Base-by-base conservation (phyloP, 2,888 invertebrate species). In the Monoplex corrugatus region DNA sequence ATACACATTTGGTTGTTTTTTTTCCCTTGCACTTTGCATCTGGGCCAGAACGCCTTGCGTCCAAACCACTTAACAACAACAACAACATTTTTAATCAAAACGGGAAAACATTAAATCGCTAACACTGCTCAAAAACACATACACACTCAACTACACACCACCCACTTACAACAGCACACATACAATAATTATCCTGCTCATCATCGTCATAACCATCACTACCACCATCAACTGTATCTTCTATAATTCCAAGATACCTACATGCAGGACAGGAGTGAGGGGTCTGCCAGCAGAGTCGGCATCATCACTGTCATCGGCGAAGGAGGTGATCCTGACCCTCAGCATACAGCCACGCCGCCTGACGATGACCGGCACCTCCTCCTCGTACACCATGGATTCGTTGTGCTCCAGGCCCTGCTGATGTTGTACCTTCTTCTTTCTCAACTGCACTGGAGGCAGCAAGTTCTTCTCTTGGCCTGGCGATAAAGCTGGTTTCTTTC, bases 361-460 rank as follows among this genome's bases (percentile, higher is more conserved):
- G 28, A 95, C 94, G 87, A 95, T 95, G 38, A 95, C 95, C 1
- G 95, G 95, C 2, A 95, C 92, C 43, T 95, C 95, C 90, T 95
- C 95, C 89, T 95, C 95, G 84, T 94, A 94, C 35, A 95, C 93
- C 50, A 94, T 94, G 0, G 94, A 92, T 91, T 94, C 94, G 28
- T 92, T 91, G 8, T 89, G 89, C 80, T 91, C 86, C 43, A 90
- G 89, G 35, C 90, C 90, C 35, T 68, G 63, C 13, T 28, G 63
- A 28, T 6, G 63, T 5, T 28, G 72, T 32, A 13, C 38, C 8
- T 2, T 3, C 78, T 80, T 80, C 78, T 80, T 80, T 43, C 78
- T 80, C 78, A 80, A 43, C 78, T 78, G 78, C 78, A 57, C 84
- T 23, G 57, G 50, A 23, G 50, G 84, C 23, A 38, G 57, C 84